Evolutionary conservation across 92 coral and sea anemone species (phyloP).

Genomic region (Desmophyllum pertusum): DNA sequence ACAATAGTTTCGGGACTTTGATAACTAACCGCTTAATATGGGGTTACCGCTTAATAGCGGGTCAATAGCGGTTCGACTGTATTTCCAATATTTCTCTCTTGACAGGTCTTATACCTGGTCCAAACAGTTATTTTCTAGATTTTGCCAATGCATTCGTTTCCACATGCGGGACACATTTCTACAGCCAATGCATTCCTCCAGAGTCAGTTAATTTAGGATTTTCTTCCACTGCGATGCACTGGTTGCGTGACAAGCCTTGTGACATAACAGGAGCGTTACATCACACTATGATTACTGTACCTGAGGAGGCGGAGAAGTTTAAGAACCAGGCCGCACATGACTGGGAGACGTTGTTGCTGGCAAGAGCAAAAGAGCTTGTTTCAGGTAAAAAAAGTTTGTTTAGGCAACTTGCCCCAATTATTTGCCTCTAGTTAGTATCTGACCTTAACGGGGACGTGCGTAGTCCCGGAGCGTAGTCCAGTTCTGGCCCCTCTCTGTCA

Average conservation of each 20-base stretch:
- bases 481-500: no score
- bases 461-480: no score
- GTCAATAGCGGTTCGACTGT: no score
- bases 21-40: no score
- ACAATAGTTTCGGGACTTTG: no score
- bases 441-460: no score
- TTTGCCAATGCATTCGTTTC: constrained; percentile 70
- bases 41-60: no score
- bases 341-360: constrained; percentile 72
- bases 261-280: constrained; percentile 77
- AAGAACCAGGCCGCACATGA: constrained; percentile 75
- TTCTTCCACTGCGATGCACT: constrained; percentile 86
- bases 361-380: constrained; percentile 69
- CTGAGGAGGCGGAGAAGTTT: constrained; percentile 66
- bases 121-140: constrained; percentile 62
- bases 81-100: no score
- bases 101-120: constrained; percentile 80
- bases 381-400: constrained; percentile 60
- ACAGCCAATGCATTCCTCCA: constrained; percentile 71
- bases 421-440: no score
- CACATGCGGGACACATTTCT: constrained; percentile 79
- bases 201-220: constrained; percentile 57
- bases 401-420: no score
- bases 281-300: constrained; percentile 76
- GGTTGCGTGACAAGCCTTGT: constrained; percentile 84